Conservation (phyloP, 2,113 vertebrate genomes). For the Crotophaga sulcirostris region DNA sequence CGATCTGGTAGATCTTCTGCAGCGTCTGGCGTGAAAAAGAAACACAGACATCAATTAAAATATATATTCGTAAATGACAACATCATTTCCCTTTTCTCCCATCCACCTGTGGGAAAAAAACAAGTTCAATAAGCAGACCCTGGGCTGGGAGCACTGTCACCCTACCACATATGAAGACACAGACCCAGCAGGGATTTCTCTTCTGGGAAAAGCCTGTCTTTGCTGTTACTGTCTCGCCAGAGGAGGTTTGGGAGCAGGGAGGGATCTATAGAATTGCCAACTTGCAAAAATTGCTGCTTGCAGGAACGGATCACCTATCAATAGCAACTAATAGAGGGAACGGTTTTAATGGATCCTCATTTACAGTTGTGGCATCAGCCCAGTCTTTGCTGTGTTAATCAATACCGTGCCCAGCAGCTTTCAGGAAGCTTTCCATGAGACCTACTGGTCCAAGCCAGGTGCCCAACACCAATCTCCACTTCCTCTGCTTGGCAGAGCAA, state of each 20-base stretch:
- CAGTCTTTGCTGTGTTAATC: fast-evolving
- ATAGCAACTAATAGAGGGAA: not conserved
- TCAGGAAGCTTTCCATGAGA: not conserved
- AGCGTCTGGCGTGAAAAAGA: constrained; percentile 75
- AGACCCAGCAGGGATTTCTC: not conserved
- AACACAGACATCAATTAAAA: not conserved
- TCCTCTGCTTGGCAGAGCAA: not conserved
- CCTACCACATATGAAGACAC: not conserved
- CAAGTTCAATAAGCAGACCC: not conserved
- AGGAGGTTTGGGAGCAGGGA: not conserved
- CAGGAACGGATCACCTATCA: not conserved
- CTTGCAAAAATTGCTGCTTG: not conserved
- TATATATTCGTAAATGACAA: not conserved
- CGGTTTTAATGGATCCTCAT: not conserved
- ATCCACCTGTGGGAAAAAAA: not conserved
- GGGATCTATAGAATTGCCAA: not conserved
- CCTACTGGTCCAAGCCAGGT: fast-evolving
- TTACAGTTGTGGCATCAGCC: not conserved
- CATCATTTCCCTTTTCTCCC: not conserved
- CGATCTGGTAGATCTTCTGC: constrained; percentile 90
- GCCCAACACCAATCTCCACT: not conserved
- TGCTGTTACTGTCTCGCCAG: not conserved
- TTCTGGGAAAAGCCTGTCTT: not conserved
- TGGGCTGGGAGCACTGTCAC: not conserved
- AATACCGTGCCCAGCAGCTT: not conserved